phyloP scores from a whole-genome alignment of 92 coral and sea anemone species.

The Palythoa grandiflora region DNA sequence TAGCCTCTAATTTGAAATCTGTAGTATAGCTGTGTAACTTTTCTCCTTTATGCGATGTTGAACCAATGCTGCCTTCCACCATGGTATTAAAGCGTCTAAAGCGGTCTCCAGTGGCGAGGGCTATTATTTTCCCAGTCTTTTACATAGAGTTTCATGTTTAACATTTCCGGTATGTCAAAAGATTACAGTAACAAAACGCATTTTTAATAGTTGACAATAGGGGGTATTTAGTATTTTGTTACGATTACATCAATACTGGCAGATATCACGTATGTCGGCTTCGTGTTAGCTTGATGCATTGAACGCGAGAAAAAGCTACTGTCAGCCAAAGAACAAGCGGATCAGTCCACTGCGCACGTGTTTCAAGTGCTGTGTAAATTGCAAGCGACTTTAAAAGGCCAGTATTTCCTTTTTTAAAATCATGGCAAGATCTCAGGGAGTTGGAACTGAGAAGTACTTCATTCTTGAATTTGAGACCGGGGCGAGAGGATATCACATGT shows the following conservation, averaged over 20 bases:
- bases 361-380: neutral
- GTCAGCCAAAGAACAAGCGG: constrained; percentile 14
- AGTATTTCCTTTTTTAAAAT: constrained; percentile 6
- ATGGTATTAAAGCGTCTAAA: constrained; percentile 1
- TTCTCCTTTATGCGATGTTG: constrained; percentile 16
- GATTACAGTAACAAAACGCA: neutral
- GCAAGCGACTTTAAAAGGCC: constrained; percentile 14
- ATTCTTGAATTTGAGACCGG: neutral
- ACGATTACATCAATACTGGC: constrained; percentile 1
- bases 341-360: constrained; percentile 9
- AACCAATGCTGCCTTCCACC: constrained; percentile 9
- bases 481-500: constrained; percentile 24
- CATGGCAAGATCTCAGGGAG: constrained; percentile 1
- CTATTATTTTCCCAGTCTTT: constrained; percentile 26
- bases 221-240: constrained; percentile 9
- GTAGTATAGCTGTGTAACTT: constrained; percentile 11
- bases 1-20: constrained; percentile 2
- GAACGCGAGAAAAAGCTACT: constrained; percentile 15
- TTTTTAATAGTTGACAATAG: constrained; percentile 1
- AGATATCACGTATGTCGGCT: constrained; percentile 3
- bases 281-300: constrained; percentile 6
- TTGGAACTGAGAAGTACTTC: constrained; percentile 20
- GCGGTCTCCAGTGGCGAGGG: constrained; percentile 16
- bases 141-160: neutral
- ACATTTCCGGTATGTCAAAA: constrained; percentile 14